Base-by-base conservation (phyloP, 2,888 invertebrate genomes). In the Crocallis elinguaria region DNA sequence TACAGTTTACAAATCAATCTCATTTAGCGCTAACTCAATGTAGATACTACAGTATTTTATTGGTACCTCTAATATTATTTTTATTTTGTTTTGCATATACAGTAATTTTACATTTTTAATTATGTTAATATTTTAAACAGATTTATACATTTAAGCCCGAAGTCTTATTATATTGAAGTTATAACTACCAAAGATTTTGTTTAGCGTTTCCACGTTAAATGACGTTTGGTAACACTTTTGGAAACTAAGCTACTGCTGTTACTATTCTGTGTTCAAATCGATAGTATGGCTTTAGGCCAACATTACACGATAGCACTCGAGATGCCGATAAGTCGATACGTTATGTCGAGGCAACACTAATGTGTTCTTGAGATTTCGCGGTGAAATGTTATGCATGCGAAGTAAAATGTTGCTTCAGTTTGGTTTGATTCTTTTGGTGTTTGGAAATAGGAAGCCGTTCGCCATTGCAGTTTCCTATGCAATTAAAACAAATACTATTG, bases 231-330 rank as follows among this genome's bases (percentile, higher is more conserved):
- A 25, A n/a, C 9, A 16, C 1, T 17, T n/a, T 13, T 4, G 9
- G 4, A 25, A 41, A 3, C 3, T 14, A 3, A 6, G 6, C 19
- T 43, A 43, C 50, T 43, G 50, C 16, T 14, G 13, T 0, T n/a
- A 21, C 32, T 11, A 5, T 1, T 9, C 7, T n/a, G 6, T 13
- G 8, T 29, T 17, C 14, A n/a, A 44, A 69, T 64, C 64, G 67
- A 66, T 65, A 41, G 12, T 19, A 52, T 77, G 77, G 79, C 77
- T 72, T 63, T 69, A 69, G 64, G 75, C 76, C 77, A 79, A 75
- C 65, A n/a, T n/a, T n/a, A n/a, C n/a, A 61, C 68, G 67, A 69
- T 67, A 66, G 55, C 37, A 39, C 43, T 59, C 59, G 58, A 69
- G 58, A 63, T 71, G 72, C 77, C 78, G 78, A 78, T 69, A 73